Conservation (phyloP, 2,113 vertebrate genomes). For the Thamnophis sirtalis region DNA sequence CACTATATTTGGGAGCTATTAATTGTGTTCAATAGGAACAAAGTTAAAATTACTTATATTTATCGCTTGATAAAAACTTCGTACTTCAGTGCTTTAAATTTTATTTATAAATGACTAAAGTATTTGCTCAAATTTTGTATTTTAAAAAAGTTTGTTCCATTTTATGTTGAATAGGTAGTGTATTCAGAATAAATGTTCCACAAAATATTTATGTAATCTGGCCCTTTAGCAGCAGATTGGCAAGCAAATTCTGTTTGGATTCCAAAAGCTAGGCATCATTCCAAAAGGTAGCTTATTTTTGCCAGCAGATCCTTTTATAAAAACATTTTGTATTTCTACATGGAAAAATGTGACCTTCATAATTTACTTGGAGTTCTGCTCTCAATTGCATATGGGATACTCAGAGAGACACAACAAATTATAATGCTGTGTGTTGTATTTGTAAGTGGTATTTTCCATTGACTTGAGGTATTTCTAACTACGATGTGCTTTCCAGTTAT, state of each 20-base stretch:
- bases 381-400: constrained; percentile 47
- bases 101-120: not conserved
- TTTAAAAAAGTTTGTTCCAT: not conserved
- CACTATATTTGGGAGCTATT: not conserved
- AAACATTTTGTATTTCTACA: constrained; percentile 45
- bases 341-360: constrained; percentile 53
- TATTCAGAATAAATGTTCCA: not conserved
- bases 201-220: not conserved
- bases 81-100: not conserved
- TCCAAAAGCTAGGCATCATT: not conserved
- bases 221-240: not conserved
- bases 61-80: not conserved
- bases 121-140: not conserved
- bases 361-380: constrained; percentile 49
- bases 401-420: constrained; percentile 54
- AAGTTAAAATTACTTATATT: not conserved
- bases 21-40: not conserved
- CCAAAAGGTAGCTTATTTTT: not conserved
- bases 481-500: constrained; percentile 55
- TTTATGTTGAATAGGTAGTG: not conserved
- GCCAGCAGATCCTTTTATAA: constrained; percentile 30
- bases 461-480: constrained; percentile 54
- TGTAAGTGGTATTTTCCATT: constrained; percentile 60
- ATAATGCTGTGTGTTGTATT: constrained; percentile 39
- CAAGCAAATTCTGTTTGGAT: not conserved